Conservation (phyloP, 2,797 vertebrate genomes). For the Rhinichthys osculus region DNA sequence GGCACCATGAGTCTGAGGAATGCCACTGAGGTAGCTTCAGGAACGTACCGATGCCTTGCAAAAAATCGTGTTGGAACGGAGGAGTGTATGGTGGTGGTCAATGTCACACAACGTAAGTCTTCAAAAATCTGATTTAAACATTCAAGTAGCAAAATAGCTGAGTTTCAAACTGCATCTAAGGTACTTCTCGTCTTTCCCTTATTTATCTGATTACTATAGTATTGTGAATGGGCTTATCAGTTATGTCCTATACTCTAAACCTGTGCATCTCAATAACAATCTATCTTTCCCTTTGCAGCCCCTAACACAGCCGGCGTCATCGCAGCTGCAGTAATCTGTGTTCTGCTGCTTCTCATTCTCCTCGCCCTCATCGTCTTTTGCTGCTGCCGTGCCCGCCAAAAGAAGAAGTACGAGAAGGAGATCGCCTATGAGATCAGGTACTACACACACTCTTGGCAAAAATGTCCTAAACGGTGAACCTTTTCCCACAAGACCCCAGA, state of each 20-base stretch:
- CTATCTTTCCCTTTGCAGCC: conserved; percentile 75
- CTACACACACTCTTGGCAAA: background rate
- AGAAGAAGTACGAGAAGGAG: conserved; percentile 97
- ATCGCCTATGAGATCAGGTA: conserved; percentile 97
- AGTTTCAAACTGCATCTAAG: background rate
- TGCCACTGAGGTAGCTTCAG: conserved; percentile 84
- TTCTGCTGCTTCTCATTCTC: conserved; percentile 84
- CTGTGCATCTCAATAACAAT: background rate
- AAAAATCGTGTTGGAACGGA: conserved; percentile 87
- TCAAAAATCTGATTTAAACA: background rate
- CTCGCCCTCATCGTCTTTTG: conserved; percentile 87
- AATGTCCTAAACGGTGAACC: background rate
- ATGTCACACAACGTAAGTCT: conserved; percentile 88
- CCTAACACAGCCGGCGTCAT: conserved; percentile 87
- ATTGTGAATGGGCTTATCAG: background rate
- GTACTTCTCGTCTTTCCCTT: background rate
- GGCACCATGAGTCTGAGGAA: conserved; percentile 86
- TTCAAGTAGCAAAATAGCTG: background rate
- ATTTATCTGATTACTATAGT: background rate
- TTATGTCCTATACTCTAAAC: background rate
- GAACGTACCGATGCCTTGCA: conserved; percentile 85
- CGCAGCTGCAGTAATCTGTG: conserved; percentile 84
- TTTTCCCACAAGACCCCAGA: too few relatives aligned
- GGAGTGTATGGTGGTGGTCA: conserved; percentile 84
- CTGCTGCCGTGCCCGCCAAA: conserved; percentile 87